Percentiles rank a stretch among this genome's conserved stretches.
Evolutionary conservation across 1,140 invertebrate species (phyloP).

Genomic region (Wiebesia pumilae): DNA sequence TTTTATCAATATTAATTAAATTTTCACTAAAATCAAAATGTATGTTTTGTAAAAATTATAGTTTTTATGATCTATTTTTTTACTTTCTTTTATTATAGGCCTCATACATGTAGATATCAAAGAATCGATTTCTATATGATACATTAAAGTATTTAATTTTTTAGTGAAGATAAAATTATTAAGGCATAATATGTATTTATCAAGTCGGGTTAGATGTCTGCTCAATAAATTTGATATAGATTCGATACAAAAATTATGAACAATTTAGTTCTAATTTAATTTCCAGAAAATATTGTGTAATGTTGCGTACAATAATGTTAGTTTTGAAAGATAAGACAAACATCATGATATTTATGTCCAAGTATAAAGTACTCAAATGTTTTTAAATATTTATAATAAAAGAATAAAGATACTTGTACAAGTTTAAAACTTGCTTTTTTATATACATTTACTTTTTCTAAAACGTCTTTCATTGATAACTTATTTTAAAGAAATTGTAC

Average conservation of each 20-base stretch:
- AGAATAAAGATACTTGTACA: conserved; percentile 61
- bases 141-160: conserved; percentile 16
- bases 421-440: conserved; percentile 15
- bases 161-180: conserved; percentile 37
- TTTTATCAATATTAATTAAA: conserved; percentile 31
- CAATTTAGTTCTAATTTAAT: conserved; percentile 29
- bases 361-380: conserved; percentile 60
- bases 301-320: conserved; percentile 50
- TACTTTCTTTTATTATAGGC: conserved; percentile 18
- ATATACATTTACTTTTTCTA: neutral
- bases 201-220: conserved; percentile 45
- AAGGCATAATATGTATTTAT: conserved; percentile 20
- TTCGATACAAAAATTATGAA: conserved; percentile 16
- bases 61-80: conserved; percentile 32
- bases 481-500: too few species aligned
- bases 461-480: neutral
- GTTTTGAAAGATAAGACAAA: conserved; percentile 51
- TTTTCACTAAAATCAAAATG: conserved; percentile 32
- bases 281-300: conserved; percentile 45
- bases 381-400: conserved; percentile 73
- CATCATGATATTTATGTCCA: conserved; percentile 59
- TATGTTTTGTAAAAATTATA: neutral
- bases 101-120: conserved; percentile 24
- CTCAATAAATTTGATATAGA: conserved; percentile 22
- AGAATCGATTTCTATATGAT: conserved; percentile 4